A percentile compares a stretch with the other conserved stretches of the same genome.
phyloP scores from a whole-genome alignment of 2,113 vertebrate species.

The Mustelus asterias region DNA sequence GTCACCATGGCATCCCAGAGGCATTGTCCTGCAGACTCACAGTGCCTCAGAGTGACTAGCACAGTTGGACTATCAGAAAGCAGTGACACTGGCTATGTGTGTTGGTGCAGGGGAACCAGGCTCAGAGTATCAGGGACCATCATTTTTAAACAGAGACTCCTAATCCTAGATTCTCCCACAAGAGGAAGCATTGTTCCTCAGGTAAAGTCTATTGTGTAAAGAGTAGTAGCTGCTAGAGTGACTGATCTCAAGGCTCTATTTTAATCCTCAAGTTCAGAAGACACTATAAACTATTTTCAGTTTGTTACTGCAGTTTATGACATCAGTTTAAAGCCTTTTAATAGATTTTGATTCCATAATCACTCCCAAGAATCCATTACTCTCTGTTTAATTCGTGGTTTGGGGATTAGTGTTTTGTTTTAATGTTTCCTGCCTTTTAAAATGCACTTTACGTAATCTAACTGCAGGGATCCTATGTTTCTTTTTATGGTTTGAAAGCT shows the following conservation, averaged over 20 bases:
- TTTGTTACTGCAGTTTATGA: neutral
- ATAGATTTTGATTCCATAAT: neutral
- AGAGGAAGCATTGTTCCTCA: too few relatives aligned
- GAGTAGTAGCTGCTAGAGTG: neutral
- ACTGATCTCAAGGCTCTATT: neutral
- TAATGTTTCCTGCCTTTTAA: neutral
- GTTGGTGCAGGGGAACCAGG: too few relatives aligned
- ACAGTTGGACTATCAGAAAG: too few relatives aligned
- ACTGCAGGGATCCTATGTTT: neutral
- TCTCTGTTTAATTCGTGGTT: constrained; percentile 4
- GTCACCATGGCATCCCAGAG: too few relatives aligned
- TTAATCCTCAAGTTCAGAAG: neutral
- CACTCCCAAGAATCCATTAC: neutral
- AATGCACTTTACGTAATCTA: neutral
- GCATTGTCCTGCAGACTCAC: too few relatives aligned
- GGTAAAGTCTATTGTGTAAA: neutral
- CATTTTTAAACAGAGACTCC: too few relatives aligned
- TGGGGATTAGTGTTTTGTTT: neutral
- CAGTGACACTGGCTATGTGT: too few relatives aligned
- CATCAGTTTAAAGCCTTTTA: neutral
- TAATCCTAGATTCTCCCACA: too few relatives aligned
- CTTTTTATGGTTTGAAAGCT: neutral
- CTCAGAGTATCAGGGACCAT: too few relatives aligned
- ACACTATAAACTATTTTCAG: neutral
- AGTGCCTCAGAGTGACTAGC: too few relatives aligned